These are phyloP conservation scores for Coptotermes formosanus DNA, from an alignment of 1,140 invertebrate genomes.

Conservation along the genomic window DNA sequence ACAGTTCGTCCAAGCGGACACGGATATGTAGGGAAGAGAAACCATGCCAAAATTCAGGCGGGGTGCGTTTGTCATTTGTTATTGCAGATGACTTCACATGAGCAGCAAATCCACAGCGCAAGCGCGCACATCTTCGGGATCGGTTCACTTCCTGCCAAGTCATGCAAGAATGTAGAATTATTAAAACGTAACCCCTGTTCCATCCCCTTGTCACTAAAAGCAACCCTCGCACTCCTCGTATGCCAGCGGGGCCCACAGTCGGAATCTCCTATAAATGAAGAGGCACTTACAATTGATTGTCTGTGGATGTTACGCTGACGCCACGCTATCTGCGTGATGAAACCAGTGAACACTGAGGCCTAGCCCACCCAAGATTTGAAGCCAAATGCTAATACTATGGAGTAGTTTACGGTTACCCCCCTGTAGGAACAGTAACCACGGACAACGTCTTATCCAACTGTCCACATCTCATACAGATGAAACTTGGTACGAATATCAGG, in stretches of 20 bases:
- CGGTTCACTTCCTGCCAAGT: conserved; percentile 18
- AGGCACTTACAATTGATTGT: conserved; percentile 3
- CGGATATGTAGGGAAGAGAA: conserved; percentile 1
- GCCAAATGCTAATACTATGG: too few relatives aligned
- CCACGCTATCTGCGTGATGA: not conserved
- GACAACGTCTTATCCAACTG: too few relatives aligned
- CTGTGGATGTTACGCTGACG: conserved; percentile 1
- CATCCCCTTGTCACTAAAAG: conserved; percentile 6
- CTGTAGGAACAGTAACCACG: too few relatives aligned
- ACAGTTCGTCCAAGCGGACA: conserved; percentile 20
- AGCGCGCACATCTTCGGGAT: conserved; percentile 5
- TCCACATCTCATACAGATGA: too few relatives aligned
- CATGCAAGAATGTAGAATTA: conserved; percentile 24
- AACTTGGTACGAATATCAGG: too few relatives aligned
- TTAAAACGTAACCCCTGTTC: conserved; percentile 13
- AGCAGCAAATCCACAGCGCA: conserved; percentile 15
- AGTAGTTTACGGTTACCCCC: too few relatives aligned
- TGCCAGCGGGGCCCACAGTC: not conserved
- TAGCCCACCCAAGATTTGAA: too few relatives aligned
- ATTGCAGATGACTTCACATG: conserved; percentile 33
- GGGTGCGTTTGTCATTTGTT: conserved; percentile 35
- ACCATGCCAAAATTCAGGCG: conserved; percentile 24
- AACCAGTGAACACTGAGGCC: not conserved
- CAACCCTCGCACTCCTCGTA: not conserved
- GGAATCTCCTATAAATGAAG: not conserved